Percentiles rank a stretch among this genome's conserved stretches.
phyloP scores from a whole-genome alignment of 1,140 invertebrate genomes.

The Anastrepha ludens region DNA sequence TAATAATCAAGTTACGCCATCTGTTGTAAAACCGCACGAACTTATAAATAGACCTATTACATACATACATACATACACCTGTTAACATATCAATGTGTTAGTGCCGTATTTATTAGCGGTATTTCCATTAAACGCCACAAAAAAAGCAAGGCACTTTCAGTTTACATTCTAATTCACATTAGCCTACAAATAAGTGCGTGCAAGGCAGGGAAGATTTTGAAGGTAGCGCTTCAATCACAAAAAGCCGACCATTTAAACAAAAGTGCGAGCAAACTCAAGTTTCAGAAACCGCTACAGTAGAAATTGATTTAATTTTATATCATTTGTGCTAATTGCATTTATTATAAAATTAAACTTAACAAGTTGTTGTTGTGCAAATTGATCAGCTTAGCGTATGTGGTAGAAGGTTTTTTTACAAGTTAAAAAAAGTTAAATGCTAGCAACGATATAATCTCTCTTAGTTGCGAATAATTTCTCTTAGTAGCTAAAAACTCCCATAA shows the following conservation, averaged over 20 bases:
- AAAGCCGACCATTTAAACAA: not conserved
- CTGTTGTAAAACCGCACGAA: too few relatives aligned
- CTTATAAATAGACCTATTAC: too few relatives aligned
- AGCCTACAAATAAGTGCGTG: slow-evolving; percentile 8
- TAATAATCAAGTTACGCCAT: too few relatives aligned
- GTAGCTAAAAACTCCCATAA: too few relatives aligned
- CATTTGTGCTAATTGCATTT: not conserved
- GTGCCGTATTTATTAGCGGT: too few relatives aligned
- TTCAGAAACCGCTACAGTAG: too few relatives aligned
- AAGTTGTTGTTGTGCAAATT: too few relatives aligned
- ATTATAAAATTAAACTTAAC: not conserved
- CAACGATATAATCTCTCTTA: too few relatives aligned
- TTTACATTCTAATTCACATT: slow-evolving; percentile 3
- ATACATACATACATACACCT: not conserved
- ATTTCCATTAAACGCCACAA: not conserved
- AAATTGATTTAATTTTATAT: not conserved
- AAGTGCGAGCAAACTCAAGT: not conserved
- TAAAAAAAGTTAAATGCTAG: too few relatives aligned
- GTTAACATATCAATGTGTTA: not conserved
- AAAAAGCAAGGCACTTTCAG: not conserved
- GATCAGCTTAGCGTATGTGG: too few relatives aligned
- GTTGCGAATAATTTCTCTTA: too few relatives aligned
- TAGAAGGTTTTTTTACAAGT: too few relatives aligned
- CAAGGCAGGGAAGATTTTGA: slow-evolving; percentile 5
- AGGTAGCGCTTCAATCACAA: not conserved